A percentile compares a stretch with the other conserved stretches of the same genome.
phyloP scores from a whole-genome alignment of 2,888 invertebrate genomes.

The Anaspis maculata region DNA sequence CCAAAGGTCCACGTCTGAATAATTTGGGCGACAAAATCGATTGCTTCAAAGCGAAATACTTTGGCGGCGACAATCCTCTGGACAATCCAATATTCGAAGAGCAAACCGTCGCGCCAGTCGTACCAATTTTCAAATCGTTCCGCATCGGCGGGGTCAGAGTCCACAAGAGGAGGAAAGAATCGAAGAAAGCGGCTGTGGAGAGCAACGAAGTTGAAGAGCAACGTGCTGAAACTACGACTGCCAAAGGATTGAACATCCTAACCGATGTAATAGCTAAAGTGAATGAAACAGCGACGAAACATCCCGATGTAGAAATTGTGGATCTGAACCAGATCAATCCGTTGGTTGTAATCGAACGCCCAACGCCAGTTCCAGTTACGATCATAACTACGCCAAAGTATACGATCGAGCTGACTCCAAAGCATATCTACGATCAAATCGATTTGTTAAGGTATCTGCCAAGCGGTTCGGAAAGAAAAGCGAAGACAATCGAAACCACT shows the following conservation, averaged over 20 bases:
- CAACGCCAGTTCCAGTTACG: no score
- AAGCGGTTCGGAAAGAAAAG: background rate
- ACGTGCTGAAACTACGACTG: background rate
- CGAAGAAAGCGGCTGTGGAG: background rate
- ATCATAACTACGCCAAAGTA: constrained; percentile 31
- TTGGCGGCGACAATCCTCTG: constrained; percentile 65
- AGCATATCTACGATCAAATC: constrained; percentile 34
- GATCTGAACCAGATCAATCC: no score
- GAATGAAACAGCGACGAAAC: constrained; percentile 1
- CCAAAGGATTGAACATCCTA: background rate
- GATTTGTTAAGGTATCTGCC: constrained; percentile 25
- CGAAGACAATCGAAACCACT: background rate
- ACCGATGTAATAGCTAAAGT: constrained; percentile 4
- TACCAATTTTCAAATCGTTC: constrained; percentile 35
- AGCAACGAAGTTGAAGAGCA: no score
- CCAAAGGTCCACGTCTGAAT: constrained; percentile 47
- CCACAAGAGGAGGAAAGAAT: background rate
- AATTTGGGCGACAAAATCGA: constrained; percentile 66
- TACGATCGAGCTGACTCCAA: constrained; percentile 27
- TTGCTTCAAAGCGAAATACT: constrained; percentile 66
- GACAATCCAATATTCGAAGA: constrained; percentile 66
- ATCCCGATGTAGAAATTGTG: constrained; percentile 4
- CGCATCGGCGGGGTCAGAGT: constrained; percentile 2
- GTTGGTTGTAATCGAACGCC: no score
- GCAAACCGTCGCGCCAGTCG: constrained; percentile 45